These are phyloP conservation scores for Heterodera schachtii DNA, from an alignment of 1,140 invertebrate species.

Conservation along the genomic window DNA sequence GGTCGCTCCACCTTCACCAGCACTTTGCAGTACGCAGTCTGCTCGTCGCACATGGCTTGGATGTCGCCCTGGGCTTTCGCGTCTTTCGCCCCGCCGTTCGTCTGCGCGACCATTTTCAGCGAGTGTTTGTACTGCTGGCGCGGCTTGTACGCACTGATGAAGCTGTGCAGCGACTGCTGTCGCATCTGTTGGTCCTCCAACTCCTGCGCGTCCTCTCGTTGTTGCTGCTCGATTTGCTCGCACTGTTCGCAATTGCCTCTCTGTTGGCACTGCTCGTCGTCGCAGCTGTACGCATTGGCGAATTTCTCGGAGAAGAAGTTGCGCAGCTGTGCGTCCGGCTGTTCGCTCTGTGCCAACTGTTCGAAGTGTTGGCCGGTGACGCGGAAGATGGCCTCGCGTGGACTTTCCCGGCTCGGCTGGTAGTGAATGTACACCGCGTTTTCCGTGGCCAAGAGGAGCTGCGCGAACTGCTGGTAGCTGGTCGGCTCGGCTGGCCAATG, in stretches of 20 bases:
- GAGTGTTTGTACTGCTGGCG: constrained; percentile 36
- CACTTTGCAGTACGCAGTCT: constrained; percentile 36
- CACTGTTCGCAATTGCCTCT: background rate
- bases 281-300: constrained; percentile 16
- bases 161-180: constrained; percentile 24
- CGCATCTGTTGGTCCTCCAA: constrained; percentile 27
- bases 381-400: constrained; percentile 32
- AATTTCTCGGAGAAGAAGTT: constrained; percentile 39
- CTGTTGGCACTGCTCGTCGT: constrained; percentile 6
- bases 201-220: constrained; percentile 32
- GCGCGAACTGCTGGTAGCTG: constrained; percentile 36
- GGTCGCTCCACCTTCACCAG: constrained; percentile 28
- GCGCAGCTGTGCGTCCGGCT: constrained; percentile 10
- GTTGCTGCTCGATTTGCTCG: constrained; percentile 24
- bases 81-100: constrained; percentile 22
- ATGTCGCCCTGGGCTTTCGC: constrained; percentile 30
- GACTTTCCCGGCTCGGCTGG: constrained; percentile 38
- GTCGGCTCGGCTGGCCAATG: constrained; percentile 24
- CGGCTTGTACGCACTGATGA: constrained; percentile 30
- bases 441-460: constrained; percentile 44
- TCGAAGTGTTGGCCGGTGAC: constrained; percentile 32
- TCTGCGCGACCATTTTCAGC: constrained; percentile 32
- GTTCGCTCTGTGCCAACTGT: constrained; percentile 27
- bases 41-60: constrained; percentile 35
- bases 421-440: constrained; percentile 45